phyloP scores from a whole-genome alignment of 1,140 invertebrate species.

The Apis florea region DNA sequence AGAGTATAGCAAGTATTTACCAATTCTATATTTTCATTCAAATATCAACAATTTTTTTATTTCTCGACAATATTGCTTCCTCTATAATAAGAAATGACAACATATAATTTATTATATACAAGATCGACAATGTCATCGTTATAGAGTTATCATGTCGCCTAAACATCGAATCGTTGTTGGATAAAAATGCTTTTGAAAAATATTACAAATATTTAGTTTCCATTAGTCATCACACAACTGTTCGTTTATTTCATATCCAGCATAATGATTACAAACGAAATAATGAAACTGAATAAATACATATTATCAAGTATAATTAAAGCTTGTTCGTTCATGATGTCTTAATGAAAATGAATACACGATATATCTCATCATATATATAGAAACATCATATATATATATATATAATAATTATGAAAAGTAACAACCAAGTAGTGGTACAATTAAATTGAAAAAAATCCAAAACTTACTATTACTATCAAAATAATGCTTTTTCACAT shows the following conservation, averaged over 20 bases:
- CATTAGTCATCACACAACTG: neutral
- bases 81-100: neutral
- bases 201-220: constrained; percentile 55
- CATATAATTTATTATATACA: constrained; percentile 14
- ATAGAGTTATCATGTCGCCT: constrained; percentile 1
- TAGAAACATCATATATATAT: neutral
- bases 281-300: neutral
- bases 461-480: constrained; percentile 39
- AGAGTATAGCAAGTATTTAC: too few relatives aligned
- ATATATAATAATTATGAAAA: too few relatives aligned
- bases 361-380: too few relatives aligned
- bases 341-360: too few relatives aligned
- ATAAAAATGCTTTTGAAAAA: constrained; percentile 16
- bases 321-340: too few relatives aligned
- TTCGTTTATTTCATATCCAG: constrained; percentile 7
- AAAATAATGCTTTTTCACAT: constrained; percentile 45
- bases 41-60: too few relatives aligned
- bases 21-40: too few relatives aligned
- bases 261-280: neutral
- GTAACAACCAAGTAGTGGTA: constrained; percentile 46
- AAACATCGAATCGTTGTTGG: neutral
- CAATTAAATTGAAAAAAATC: constrained; percentile 53
- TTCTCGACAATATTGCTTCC: too few relatives aligned
- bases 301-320: neutral
- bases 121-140: constrained; percentile 33